Evolutionary conservation across 2,888 invertebrate species (phyloP).

Genomic region (Eupelmus urozonus): DNA sequence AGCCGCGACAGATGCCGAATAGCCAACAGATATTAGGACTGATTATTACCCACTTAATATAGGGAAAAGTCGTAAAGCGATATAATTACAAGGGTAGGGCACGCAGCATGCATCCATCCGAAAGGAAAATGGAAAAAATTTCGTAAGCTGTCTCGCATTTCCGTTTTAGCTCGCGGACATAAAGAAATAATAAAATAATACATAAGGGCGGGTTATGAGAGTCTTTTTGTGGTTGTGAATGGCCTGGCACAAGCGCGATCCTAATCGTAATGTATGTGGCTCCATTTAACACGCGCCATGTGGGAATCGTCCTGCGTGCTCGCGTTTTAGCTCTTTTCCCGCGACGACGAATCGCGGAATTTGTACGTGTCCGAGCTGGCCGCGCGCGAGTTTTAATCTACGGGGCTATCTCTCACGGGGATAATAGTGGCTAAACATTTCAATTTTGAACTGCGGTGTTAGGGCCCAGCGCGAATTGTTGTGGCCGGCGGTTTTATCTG

Average conservation of each 20-base stretch:
- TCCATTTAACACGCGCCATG: slow-evolving; percentile 54
- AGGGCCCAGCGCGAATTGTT: slow-evolving; percentile 14
- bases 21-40: not conserved
- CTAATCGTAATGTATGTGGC: slow-evolving; percentile 55
- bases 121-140: slow-evolving; percentile 25
- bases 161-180: not conserved
- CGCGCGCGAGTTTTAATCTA: slow-evolving; percentile 52
- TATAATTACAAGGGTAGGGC: slow-evolving; percentile 38
- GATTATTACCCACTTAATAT: slow-evolving; percentile 26
- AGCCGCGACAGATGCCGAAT: slow-evolving; percentile 3
- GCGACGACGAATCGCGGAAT: slow-evolving; percentile 44
- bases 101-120: no score
- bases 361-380: slow-evolving; percentile 47
- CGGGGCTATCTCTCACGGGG: slow-evolving; percentile 45
- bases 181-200: not conserved
- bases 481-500: slow-evolving; percentile 9
- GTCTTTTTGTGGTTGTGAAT: slow-evolving; percentile 18
- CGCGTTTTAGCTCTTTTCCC: not conserved
- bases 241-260: slow-evolving; percentile 36
- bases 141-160: slow-evolving; percentile 8
- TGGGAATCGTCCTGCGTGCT: slow-evolving; percentile 40
- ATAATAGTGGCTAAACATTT: slow-evolving; percentile 51
- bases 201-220: slow-evolving; percentile 24
- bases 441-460: slow-evolving; percentile 32
- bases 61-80: slow-evolving; percentile 41